Evolutionary conservation across 2,113 vertebrate genomes (phyloP).

Genomic region (Oncorhynchus tshawytscha): DNA sequence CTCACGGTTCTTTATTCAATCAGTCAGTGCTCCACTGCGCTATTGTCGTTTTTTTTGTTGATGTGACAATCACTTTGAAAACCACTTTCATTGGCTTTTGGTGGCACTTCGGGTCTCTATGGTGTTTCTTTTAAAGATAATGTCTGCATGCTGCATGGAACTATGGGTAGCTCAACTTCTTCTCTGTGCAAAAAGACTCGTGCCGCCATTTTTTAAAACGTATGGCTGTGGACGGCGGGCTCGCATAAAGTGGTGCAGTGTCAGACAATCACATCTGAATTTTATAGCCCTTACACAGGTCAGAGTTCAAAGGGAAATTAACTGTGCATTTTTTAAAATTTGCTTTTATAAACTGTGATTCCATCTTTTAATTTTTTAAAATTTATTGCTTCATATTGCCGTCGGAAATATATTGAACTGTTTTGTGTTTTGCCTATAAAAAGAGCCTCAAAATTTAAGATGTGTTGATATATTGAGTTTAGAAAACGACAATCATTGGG

Average conservation of each 20-base stretch:
- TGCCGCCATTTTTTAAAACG: not conserved
- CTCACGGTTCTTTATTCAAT: not conserved
- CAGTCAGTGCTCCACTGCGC: slow-evolving; percentile 12
- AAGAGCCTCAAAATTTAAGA: slow-evolving; percentile 16
- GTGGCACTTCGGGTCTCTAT: not conserved
- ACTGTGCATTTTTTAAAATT: not conserved
- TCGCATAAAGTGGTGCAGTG: slow-evolving; percentile 31
- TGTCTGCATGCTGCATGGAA: slow-evolving; percentile 57
- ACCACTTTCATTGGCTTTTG: slow-evolving; percentile 2
- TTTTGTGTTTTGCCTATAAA: slow-evolving; percentile 34
- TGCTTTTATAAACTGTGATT: slow-evolving; percentile 13
- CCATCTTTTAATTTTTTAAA: slow-evolving; percentile 10
- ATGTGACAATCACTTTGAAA: slow-evolving; percentile 44
- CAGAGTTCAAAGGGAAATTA: slow-evolving; percentile 11
- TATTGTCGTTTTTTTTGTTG: slow-evolving; percentile 9
- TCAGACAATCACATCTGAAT: slow-evolving; percentile 51
- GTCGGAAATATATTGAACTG: slow-evolving; percentile 8
- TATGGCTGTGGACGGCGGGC: slow-evolving; percentile 15
- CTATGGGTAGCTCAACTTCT: slow-evolving; percentile 5
- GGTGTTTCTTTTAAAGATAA: not conserved
- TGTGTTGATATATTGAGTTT: slow-evolving; percentile 18
- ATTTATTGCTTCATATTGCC: slow-evolving; percentile 15
- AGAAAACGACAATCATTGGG: slow-evolving; percentile 48
- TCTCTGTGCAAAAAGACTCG: slow-evolving; percentile 17
- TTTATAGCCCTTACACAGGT: slow-evolving; percentile 4